phyloP scores from a whole-genome alignment of 2,888 invertebrate species.

The Limenitis camilla region DNA sequence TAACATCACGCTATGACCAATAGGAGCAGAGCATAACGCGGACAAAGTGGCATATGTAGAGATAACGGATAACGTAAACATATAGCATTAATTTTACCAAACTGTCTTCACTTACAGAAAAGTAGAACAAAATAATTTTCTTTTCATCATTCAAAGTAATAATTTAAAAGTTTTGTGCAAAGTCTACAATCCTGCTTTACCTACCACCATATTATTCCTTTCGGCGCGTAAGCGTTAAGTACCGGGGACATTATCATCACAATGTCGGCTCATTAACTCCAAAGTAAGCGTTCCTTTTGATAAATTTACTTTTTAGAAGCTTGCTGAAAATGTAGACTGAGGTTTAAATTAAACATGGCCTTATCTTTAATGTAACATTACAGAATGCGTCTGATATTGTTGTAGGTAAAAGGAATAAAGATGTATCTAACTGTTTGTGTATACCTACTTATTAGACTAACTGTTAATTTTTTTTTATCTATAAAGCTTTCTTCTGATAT shows the following conservation, averaged over 20 bases:
- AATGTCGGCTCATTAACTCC: slow-evolving; percentile 60
- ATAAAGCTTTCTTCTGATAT: no score
- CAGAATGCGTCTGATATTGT: slow-evolving; percentile 5
- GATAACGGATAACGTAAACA: no score
- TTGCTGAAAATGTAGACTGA: slow-evolving; percentile 28
- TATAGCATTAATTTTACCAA: not conserved
- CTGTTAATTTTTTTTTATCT: no score
- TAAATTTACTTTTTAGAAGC: slow-evolving; percentile 51
- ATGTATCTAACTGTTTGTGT: not conserved
- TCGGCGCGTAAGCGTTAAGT: slow-evolving; percentile 25
- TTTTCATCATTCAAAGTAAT: not conserved
- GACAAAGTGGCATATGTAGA: no score
- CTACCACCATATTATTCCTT: slow-evolving; percentile 24
- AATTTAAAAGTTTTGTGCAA: slow-evolving; percentile 6
- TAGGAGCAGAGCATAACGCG: no score
- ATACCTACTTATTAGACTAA: no score
- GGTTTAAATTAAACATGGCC: slow-evolving; percentile 17
- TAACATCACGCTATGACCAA: no score
- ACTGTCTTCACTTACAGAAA: not conserved
- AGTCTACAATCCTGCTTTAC: slow-evolving; percentile 15
- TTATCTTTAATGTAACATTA: slow-evolving; percentile 12
- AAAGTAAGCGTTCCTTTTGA: slow-evolving; percentile 51
- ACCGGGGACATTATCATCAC: slow-evolving; percentile 43
- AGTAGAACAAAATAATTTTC: not conserved
- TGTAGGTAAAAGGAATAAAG: not conserved